Base-by-base conservation (phyloP, 2,113 vertebrate species). In the Aegithalos caudatus region DNA sequence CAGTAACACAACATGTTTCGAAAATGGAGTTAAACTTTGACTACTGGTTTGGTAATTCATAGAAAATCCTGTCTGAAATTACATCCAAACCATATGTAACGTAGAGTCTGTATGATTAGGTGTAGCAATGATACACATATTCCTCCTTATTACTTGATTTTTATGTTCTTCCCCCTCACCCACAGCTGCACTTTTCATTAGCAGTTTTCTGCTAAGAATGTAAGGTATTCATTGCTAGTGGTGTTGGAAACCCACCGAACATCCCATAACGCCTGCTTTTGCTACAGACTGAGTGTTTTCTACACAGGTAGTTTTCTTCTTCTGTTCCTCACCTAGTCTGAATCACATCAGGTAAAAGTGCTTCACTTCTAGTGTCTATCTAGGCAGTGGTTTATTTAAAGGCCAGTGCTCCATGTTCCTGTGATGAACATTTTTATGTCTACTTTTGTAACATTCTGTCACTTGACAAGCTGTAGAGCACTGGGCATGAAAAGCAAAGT, bases 1-100 rank as follows among this genome's bases (percentile, higher is more conserved):
- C 95, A 97, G 88, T 44, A 96, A 65, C 79, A 79, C 60, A 90
- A 60, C 91, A 62, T 87, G 94, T 95, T 92, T 85, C 95, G 92
- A 82, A 83, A 90, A 62, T 91, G 83, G 80, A 96, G 92, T 97
- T 97, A 80, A 92, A 94, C 88, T 92, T 96, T 81, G 64, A 76
- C 47, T 97, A 27, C 70, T 94, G 79, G 37, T 94, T 82, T 91
- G 38, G 42, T 73, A 92, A 91, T 95, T 96, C 83, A 67, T 81
- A 47, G 90, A 86, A 81, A 90, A 85, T 83, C 24, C 51, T 62
- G 61, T 53, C 91, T 94, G 83, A 86, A 93, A 58, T 86, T 86
- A 28, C 47, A 56, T 54, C 71, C 38, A n/a, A 74, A 50, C 65
- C 48, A 14, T 78, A 45, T 50, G 44, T 70, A 77, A 29, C 3